Conservation (phyloP, 1,140 invertebrate genomes). For the Melanaphis sacchari region DNA sequence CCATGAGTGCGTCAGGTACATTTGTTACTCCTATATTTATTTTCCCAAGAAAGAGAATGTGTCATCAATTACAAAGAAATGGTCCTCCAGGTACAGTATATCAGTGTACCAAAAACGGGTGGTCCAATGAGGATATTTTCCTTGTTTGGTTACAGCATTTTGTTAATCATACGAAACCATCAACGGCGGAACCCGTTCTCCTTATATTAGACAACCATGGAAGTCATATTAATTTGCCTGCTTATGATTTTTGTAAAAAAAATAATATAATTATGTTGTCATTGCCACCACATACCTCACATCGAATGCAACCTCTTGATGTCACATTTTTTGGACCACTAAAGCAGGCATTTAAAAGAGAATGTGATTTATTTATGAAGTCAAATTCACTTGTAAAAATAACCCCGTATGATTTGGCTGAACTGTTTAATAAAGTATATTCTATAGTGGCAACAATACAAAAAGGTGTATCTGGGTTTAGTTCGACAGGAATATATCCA, state of each 20-base stretch:
- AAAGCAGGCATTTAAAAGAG: background rate
- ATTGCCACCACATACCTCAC: constrained; percentile 62
- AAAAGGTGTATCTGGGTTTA: constrained; percentile 7
- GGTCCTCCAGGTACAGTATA: constrained; percentile 64
- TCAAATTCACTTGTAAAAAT: background rate
- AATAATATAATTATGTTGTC: constrained; percentile 61
- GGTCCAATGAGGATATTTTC: constrained; percentile 62
- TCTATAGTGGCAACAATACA: background rate
- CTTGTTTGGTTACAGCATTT: constrained; percentile 63
- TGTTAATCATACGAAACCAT: constrained; percentile 61
- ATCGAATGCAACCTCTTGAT: constrained; percentile 63
- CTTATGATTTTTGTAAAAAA: constrained; percentile 60
- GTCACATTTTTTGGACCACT: constrained; percentile 61
- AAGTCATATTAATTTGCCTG: constrained; percentile 61
- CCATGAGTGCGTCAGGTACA: constrained; percentile 64
- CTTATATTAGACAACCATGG: constrained; percentile 64
- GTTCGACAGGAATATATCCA: background rate
- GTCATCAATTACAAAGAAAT: constrained; percentile 64
- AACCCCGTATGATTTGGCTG: constrained; percentile 1
- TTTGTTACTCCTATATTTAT: constrained; percentile 65
- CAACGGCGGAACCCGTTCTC: constrained; percentile 60
- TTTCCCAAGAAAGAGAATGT: constrained; percentile 63
- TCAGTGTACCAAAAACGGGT: constrained; percentile 62
- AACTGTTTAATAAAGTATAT: background rate
- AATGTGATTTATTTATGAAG: constrained; percentile 21